Evolutionary conservation across 2,888 invertebrate species (phyloP), one percentile per base, ranked within the genome.

Genomic region (Pristionchus fissidentatus): DNA sequence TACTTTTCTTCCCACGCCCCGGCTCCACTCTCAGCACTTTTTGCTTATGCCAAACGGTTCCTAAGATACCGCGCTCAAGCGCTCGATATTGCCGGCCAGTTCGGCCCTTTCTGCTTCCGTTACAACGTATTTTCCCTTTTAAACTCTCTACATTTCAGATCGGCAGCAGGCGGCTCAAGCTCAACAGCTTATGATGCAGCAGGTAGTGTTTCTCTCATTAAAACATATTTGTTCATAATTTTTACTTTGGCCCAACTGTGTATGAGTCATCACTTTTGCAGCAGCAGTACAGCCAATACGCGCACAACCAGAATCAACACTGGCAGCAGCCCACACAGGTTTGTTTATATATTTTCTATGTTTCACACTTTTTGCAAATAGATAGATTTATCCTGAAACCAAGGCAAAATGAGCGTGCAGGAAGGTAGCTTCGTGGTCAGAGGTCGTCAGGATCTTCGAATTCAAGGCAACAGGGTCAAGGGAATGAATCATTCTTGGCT

Each of bases 321-420:
- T 80, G 80, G 80, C 80, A 80, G 80, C 80, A 80, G 35, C 80
- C 80, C 26, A 80, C 57, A 10, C 80, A 41, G 62, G 80, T 80
- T n/a, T 22, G 26, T 29, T 62, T 13, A 13, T 62, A n/a, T 62
- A 26, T 13, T 32, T 10, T 15, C 62, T 4, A 32, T 62, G 4
- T 15, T 35, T 35, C 10, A 15, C 52, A 49, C 19, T 49, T 49
- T 49, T 15, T 19, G 19, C 52, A 15, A 49, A 19, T 15, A 10
- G 52, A 49, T 49, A 10, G 19, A 15, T 49, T 49, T 19, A 49
- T 10, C 60, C n/a, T n/a, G n/a, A n/a, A n/a, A n/a, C n/a, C n/a
- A n/a, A n/a, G n/a, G n/a, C n/a, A n/a, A n/a, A n/a, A n/a, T n/a
- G n/a, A n/a, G n/a, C n/a, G n/a, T n/a, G n/a, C n/a, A n/a, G n/a